Base-by-base conservation (phyloP, 2,888 invertebrate genomes). In the Digitonthophagus gazella region DNA sequence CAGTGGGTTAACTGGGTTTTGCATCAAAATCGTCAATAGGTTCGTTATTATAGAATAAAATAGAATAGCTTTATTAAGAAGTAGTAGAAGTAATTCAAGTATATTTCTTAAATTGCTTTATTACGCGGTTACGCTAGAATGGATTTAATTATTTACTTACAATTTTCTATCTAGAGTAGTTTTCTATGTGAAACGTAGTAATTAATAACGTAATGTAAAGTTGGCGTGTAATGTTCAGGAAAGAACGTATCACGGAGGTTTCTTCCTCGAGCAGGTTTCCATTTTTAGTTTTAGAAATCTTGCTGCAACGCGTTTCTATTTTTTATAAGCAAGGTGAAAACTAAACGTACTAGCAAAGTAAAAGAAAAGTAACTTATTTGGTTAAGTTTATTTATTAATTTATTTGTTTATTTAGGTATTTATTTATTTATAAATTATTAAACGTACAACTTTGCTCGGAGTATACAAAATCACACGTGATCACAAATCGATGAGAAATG, bases 401-500 rank as follows among this genome's bases (percentile, higher is more conserved):
- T 44, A 44, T 44, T 44, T 6, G 11, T 44, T 44, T 44, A 44
- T 44, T 44, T 44, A 8, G n/a, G n/a, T 44, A 44, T 44, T 44
- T 44, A 44, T 44, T 44, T 44, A 44, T 44, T 44, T 44, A 44
- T 44, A 44, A 44, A 44, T 44, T 8, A 44, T 44, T 44, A 44
- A n/a, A 44, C 28, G 28, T 44, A 44, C 28, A 44, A 44, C 28
- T 44, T 44, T 44, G 28, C 28, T 44, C 11, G 28, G 11, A 8
- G 6, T 44, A 44, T 44, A 44, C 28, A 44, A 44, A 61, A 61
- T 61, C 18, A 57, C 22, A 15, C 22, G 14, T 16, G 44, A 65
- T 65, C 55, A 65, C 44, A 65, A 65, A 16, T 55, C 8, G 14
- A 58, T 19, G 20, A 58, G 11, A n/a, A n/a, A n/a, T 6, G 15